Evolutionary conservation across 2,888 invertebrate species (phyloP), one percentile per base, ranked within the genome.

Genomic region (Caradrina clavipalpis): DNA sequence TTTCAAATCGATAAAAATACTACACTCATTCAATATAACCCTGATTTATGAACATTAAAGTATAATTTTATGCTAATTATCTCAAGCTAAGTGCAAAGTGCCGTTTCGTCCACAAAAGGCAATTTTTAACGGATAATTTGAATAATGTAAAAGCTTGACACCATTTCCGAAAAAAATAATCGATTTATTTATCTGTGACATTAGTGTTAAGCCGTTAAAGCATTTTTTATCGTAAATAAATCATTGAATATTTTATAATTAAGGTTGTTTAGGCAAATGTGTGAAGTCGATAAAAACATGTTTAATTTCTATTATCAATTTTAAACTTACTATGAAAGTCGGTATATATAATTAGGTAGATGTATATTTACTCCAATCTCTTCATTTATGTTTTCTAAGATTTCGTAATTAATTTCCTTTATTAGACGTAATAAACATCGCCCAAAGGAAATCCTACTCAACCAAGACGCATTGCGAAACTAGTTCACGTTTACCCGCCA

Each of bases 371-470:
- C 11, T 69, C 21, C 47, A 65, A 59, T 39, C n/a, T 69, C 22
- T 45, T 42, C 21, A 39, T 8, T 58, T 21, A 19, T 22, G 17
- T 47, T 55, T 60, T 76, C 55, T 22, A 65, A 76, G 61, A 61
- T 72, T 73, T 78, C 56, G 59, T 78, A 59, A 81, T 67, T 19
- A 57, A 68, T 73, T 66, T 68, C 68, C 62, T 65, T 73, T 31
- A 47, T 7, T 31, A 65, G 4, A 61, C 53, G 69, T 49, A 72
- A 66, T 73, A 75, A 69, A 69, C 69, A 21, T 35, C 31, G 39
- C n/a, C 39, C 54, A 69, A 69, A 87, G 84, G 85, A 86, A 84
- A 87, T 87, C 83, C 84, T 85, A 75, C 78, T 85, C 81, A 81
- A 65, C 65, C 65, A 63, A 76, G 78, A 74, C 22, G 45, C 64